These are phyloP conservation scores for Mechanitis messenoides DNA, from an alignment of 2,888 invertebrate genomes.

Conservation along the genomic window DNA sequence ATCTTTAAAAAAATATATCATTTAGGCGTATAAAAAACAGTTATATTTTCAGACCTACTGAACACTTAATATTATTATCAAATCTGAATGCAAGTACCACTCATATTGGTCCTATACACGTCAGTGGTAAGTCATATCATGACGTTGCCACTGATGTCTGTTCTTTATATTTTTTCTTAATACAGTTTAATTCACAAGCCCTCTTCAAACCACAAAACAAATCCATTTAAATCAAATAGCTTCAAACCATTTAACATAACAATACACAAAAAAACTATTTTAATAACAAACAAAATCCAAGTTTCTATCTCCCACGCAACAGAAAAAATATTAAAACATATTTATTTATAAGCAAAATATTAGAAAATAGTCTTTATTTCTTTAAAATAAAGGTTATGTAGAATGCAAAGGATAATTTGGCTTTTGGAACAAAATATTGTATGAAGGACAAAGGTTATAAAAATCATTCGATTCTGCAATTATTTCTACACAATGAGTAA, in stretches of 20 bases:
- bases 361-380: slow-evolving; percentile 21
- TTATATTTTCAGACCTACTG: too few relatives aligned
- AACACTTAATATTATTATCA: too few relatives aligned
- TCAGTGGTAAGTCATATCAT: too few relatives aligned
- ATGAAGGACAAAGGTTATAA: slow-evolving; percentile 45
- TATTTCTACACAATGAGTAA: slow-evolving; percentile 61
- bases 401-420: slow-evolving; percentile 16
- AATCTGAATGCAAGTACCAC: too few relatives aligned
- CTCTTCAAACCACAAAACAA: neutral
- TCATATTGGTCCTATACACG: too few relatives aligned
- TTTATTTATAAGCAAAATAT: neutral
- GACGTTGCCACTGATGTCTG: too few relatives aligned
- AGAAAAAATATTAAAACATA: slow-evolving; percentile 18
- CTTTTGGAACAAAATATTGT: slow-evolving; percentile 35
- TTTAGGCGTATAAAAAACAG: too few relatives aligned
- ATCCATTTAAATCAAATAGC: slow-evolving; percentile 30
- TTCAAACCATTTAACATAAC: slow-evolving; percentile 37
- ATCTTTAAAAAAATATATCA: too few relatives aligned
- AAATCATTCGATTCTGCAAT: slow-evolving; percentile 56
- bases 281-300: slow-evolving; percentile 42
- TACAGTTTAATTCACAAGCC: too few relatives aligned
- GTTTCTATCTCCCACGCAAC: slow-evolving; percentile 42
- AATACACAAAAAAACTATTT: slow-evolving; percentile 40
- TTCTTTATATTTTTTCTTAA: too few relatives aligned
- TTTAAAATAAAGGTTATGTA: slow-evolving; percentile 14